phyloP scores from a whole-genome alignment of 2,113 vertebrate species.

The Pteronura brasiliensis region DNA sequence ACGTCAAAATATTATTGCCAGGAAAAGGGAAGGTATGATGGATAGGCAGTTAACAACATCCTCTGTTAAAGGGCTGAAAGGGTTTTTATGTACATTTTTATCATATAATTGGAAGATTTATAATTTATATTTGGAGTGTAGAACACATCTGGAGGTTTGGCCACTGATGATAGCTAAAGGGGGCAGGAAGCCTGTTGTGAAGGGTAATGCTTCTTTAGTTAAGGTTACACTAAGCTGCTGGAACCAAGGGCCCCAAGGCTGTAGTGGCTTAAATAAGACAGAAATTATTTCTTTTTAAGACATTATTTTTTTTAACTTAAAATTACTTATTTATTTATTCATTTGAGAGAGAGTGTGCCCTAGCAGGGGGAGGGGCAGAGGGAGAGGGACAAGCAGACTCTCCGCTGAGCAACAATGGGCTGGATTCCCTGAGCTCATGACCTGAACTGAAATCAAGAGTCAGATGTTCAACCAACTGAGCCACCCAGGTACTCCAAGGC shows the following conservation, averaged over 20 bases:
- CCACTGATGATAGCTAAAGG: background rate
- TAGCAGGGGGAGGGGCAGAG: background rate
- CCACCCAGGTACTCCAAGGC: background rate
- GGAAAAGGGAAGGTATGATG: background rate
- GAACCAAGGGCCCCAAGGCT: background rate
- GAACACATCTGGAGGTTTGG: background rate
- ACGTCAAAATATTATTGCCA: background rate
- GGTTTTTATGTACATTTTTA: background rate
- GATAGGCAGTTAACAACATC: background rate
- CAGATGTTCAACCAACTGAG: background rate
- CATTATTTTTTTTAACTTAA: background rate
- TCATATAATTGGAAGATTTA: background rate
- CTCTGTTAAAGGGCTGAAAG: background rate
- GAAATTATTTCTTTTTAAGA: background rate
- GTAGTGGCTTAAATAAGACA: background rate
- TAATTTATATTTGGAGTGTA: background rate
- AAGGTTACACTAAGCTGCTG: background rate
- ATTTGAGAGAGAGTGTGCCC: background rate
- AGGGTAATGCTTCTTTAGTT: background rate
- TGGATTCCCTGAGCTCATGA: background rate
- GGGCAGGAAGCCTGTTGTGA: background rate
- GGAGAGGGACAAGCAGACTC: background rate
- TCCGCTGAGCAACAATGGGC: background rate
- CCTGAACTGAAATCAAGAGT: background rate
- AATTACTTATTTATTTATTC: background rate